Evolutionary conservation across 2,888 invertebrate species (phyloP), one percentile per base, ranked within the genome.

Genomic region (Lysandra coridon): DNA sequence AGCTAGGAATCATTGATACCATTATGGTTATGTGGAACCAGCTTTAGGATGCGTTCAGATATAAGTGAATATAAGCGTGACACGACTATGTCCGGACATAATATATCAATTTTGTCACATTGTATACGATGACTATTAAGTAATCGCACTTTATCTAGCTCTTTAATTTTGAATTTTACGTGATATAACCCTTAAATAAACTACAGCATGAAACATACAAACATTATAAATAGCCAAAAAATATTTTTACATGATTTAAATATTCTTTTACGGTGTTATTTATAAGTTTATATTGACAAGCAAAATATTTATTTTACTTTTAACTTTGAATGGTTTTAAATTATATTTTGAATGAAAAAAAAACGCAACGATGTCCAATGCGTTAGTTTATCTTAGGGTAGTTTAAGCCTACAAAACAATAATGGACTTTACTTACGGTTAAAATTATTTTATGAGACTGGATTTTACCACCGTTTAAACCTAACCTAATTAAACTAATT

Each of bases 111-210:
- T 69, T 37, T 69, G 69, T 69, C 37, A 69, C 37, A 37, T 69
- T 33, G 69, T 14, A 14, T 23, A 85, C 87, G 88, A 88, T 87
- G 44, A 62, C 75, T 44, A 87, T 88, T 82, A 83, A 82, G 84
- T 86, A 93, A 93, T 93, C 91, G 93, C 93, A 93, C 92, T 93
- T 93, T 88, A 81, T 84, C 81, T 86, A 86, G 86, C 87, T 90
- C 87, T 86, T 84, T 84, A 85, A 83, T 85, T 85, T 86, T 86
- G 87, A 86, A 87, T 87, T 86, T 86, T 83, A 83, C 84, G 81
- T 85, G 84, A 85, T 82, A 84, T 85, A 30, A 33, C 76, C 57
- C 76, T 23, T 12, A 33, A 53, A 53, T 76, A 76, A 17, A 23
- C 76, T 57, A 76, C 33, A 23, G 76, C 57, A 76, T 76, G 57